These are phyloP conservation scores for Metopolophium dirhodum DNA, from an alignment of 1,140 invertebrate species.

Conservation along the genomic window DNA sequence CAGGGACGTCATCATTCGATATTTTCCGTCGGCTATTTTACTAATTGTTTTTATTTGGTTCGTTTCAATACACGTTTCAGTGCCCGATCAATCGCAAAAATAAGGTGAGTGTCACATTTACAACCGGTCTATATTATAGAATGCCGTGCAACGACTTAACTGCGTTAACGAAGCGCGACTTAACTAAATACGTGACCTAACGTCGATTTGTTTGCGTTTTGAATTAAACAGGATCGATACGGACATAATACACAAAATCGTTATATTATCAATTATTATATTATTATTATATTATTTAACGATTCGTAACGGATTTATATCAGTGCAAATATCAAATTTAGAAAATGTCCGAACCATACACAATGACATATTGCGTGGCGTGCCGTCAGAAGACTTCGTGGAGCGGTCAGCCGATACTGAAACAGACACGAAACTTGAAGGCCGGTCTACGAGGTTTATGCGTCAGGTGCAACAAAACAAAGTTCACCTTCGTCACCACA, in stretches of 20 bases:
- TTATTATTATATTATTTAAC: too few relatives aligned
- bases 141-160: background rate
- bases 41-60: background rate
- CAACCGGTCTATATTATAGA: background rate
- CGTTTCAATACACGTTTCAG: background rate
- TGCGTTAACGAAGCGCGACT: too few relatives aligned
- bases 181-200: background rate
- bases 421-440: background rate
- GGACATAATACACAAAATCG: background rate
- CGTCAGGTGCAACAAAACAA: background rate
- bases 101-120: background rate
- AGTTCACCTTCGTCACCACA: slow-evolving; percentile 27
- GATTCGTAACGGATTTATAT: background rate
- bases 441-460: background rate
- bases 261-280: too few relatives aligned
- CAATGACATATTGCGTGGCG: background rate
- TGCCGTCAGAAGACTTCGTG: background rate
- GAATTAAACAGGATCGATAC: background rate
- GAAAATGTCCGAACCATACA: background rate
- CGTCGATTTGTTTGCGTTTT: background rate
- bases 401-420: background rate
- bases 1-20: background rate
- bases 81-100: background rate
- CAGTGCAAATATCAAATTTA: background rate
- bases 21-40: background rate